Evolutionary conservation across 37 sponge, comb jelly and placozoan species (phyloP).

Genomic region (Diacarnus erythraeanus): DNA sequence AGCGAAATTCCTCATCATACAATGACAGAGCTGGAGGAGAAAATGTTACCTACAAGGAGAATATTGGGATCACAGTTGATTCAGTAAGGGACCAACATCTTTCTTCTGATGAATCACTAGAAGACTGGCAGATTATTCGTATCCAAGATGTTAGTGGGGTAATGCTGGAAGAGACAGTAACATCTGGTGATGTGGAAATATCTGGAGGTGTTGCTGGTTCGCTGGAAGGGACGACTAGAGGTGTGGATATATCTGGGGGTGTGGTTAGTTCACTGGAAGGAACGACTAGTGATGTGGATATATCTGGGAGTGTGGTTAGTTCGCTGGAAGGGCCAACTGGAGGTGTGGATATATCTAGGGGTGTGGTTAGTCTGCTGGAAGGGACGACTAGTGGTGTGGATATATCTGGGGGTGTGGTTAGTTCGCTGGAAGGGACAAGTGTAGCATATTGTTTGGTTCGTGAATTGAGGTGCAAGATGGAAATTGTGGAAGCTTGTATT

Average conservation of each 20-base stretch:
- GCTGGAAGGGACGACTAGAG: too few species aligned
- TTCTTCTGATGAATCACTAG: too few species aligned
- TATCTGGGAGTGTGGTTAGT: conserved; percentile 1
- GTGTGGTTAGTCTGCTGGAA: neutral
- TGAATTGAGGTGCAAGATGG: neutral
- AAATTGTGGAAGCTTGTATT: neutral
- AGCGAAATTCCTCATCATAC: too few species aligned
- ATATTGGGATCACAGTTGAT: too few species aligned
- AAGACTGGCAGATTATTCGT: too few species aligned
- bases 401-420: neutral
- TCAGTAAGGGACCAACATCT: too few species aligned
- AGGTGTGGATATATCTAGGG: neutral
- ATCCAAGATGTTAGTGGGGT: too few species aligned
- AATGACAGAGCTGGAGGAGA: too few species aligned
- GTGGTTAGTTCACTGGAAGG: too few species aligned
- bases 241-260: neutral
- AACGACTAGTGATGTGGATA: neutral
- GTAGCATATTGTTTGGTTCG: neutral
- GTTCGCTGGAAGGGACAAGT: neutral
- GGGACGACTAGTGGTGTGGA: neutral
- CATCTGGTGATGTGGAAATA: conserved; percentile 6
- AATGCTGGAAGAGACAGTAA: too few species aligned
- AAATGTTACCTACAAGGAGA: too few species aligned
- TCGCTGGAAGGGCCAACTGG: too few species aligned
- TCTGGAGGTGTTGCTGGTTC: neutral